Evolutionary conservation across 2,113 vertebrate species (phyloP), one percentile per base, ranked within the genome.

Genomic region (Lepisosteus osseus): DNA sequence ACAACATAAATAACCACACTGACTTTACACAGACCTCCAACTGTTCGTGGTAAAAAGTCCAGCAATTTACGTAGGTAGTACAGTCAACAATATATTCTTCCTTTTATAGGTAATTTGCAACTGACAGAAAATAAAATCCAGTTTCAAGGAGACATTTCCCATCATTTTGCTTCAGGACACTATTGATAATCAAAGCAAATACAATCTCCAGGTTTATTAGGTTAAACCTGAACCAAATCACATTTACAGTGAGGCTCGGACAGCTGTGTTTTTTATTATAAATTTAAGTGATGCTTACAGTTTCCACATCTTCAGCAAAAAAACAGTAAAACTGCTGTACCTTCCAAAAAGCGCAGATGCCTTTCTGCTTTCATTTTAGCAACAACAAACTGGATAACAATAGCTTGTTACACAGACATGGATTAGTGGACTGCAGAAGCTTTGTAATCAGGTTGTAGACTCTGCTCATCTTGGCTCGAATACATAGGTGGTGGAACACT

Each of bases 361-460:
- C 12, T 51, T 9, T 9, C 47, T 9, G 47, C 47, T 9, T 51
- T 9, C 47, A 9, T 9, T 9, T 51, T 51, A 4, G 41, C 54
- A 40, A 29, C 61, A 54, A 67, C 55, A 12, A 41, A 11, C 17
- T 17, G 17, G 15, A 68, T 73, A 68, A 62, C 42, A 54, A 54
- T 17, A 61, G 44, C 29, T 29, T 61, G 57, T 43, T 17, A 54
- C 44, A 62, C 4, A 56, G 7, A 29, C 65, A 15, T 3, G 11
- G n/a, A 43, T 6, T 0, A 47, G 13, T 40, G 68, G 55, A 61
- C 77, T 77, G 82, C 77, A 76, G 69, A 75, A 72, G 78, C 86
- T 89, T 87, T 9, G 84, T 79, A 85, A 85, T 88, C 80, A 70
- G 72, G 74, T 70, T 43, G 15, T 62, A 74, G 78, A 82, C 81